These are phyloP conservation scores for Trichonephila clavata DNA, from an alignment of 1,140 invertebrate species.

Conservation along the genomic window DNA sequence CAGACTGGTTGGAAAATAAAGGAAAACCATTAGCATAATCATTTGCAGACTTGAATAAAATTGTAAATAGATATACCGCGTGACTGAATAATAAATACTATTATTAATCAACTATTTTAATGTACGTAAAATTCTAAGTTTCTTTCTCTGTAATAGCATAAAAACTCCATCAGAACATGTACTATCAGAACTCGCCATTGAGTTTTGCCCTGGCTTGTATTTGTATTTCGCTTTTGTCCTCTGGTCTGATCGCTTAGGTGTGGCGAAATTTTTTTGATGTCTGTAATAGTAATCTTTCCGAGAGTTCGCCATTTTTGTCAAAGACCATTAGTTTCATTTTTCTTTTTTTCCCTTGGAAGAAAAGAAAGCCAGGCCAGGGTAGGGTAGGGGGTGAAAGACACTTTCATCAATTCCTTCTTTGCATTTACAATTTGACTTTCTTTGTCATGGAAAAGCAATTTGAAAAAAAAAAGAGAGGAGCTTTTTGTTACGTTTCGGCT, in stretches of 20 bases:
- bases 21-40: no score
- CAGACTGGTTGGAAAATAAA: no score
- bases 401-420: background rate
- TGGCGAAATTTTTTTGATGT: background rate
- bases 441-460: slow-evolving; percentile 32
- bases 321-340: slow-evolving; percentile 3
- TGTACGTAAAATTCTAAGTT: background rate
- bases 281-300: background rate
- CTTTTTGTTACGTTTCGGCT: background rate
- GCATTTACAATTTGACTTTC: background rate
- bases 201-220: background rate
- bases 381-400: background rate
- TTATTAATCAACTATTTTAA: no score
- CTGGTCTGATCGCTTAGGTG: background rate
- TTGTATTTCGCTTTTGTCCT: background rate
- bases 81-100: no score
- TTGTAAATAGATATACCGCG: no score
- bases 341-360: background rate
- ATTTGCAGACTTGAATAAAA: no score
- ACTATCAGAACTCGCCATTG: background rate
- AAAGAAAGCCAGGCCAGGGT: no score
- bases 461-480: background rate
- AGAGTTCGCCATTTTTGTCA: background rate
- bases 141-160: background rate
- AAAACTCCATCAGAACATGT: no score